Conservation (phyloP, 35 echinoderm and acorn worm species). For the Diadema setosum region DNA sequence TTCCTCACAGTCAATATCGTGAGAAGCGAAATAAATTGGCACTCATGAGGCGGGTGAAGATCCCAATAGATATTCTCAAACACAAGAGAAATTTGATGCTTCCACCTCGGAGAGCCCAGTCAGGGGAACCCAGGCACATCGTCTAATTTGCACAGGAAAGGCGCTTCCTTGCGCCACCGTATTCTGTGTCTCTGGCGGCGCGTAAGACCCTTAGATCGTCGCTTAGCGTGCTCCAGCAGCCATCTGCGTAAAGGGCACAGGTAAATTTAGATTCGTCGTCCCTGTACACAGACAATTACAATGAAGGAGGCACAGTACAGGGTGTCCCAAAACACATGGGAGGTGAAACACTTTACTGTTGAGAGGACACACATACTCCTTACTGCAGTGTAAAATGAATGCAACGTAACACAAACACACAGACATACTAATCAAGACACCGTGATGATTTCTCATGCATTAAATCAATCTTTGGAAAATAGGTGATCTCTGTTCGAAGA, state of each 20-base stretch:
- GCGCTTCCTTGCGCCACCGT: background rate
- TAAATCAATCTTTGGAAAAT: too few relatives aligned
- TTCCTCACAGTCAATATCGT: too few relatives aligned
- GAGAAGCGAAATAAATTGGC: too few relatives aligned
- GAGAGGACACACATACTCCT: too few relatives aligned
- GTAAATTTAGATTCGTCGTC: background rate
- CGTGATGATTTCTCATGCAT: too few relatives aligned
- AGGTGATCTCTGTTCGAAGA: too few relatives aligned
- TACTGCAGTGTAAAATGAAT: too few relatives aligned
- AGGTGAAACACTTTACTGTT: too few relatives aligned
- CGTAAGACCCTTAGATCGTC: background rate
- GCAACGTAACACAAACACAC: too few relatives aligned
- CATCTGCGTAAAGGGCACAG: background rate
- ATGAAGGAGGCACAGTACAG: background rate
- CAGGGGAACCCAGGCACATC: background rate
- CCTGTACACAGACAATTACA: background rate
- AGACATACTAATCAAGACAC: too few relatives aligned
- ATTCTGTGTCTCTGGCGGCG: background rate
- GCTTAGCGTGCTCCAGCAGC: background rate
- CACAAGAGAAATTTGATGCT: background rate
- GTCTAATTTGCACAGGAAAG: background rate
- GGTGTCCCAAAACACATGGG: background rate
- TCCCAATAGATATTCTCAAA: too few relatives aligned
- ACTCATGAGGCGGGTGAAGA: too few relatives aligned
- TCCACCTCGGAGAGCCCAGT: background rate